Conservation (phyloP, 1,140 invertebrate species). For the Aphidius gifuensis region DNA sequence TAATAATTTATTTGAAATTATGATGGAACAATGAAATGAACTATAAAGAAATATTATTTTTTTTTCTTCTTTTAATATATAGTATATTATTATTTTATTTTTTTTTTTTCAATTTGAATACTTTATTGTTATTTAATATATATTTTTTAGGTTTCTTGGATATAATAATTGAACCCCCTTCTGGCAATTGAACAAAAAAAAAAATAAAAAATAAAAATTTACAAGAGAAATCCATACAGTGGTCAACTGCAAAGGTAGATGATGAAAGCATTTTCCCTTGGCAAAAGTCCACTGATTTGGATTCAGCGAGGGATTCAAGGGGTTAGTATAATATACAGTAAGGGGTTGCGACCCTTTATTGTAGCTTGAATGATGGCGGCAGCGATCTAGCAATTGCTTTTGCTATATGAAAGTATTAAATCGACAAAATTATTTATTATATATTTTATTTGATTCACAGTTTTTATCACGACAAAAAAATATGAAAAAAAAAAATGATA, state of each 20-base stretch:
- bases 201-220: background rate
- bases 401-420: background rate
- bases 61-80: background rate
- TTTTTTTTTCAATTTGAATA: constrained; percentile 7
- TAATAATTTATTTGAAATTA: constrained; percentile 1
- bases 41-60: background rate
- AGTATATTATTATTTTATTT: constrained; percentile 1
- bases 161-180: too few relatives aligned
- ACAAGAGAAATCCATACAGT: background rate
- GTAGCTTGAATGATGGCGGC: constrained; percentile 16
- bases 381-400: constrained; percentile 12
- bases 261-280: constrained; percentile 17
- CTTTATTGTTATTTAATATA: constrained; percentile 11
- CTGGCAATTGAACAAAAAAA: too few relatives aligned
- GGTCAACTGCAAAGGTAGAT: constrained; percentile 8
- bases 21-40: background rate
- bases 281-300: constrained; percentile 15
- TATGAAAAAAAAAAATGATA: background rate
- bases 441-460: too few relatives aligned
- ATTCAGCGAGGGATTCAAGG: background rate
- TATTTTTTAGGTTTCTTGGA: background rate
- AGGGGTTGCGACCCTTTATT: constrained; percentile 20
- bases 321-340: background rate
- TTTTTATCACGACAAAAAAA: too few relatives aligned
- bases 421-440: background rate